Base-by-base conservation (phyloP, 2,797 vertebrate genomes). In the Cirrhinus molitorella region DNA sequence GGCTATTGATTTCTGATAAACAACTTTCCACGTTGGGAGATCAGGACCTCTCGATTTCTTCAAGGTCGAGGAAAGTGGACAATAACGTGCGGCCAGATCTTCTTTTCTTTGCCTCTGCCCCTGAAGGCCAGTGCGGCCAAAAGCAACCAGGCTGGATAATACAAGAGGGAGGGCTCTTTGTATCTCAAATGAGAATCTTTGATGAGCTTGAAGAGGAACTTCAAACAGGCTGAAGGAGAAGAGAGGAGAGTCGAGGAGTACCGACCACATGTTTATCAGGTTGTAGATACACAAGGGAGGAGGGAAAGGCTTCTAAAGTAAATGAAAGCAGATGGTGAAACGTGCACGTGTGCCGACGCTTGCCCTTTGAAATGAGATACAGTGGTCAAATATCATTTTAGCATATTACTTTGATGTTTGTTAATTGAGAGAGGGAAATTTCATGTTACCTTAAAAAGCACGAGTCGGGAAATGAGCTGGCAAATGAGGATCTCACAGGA, bases 1-100 rank as follows among this genome's bases (percentile, higher is more conserved):
- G 68, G 88, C 86, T 93, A 94, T 94, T 19, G 92, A 94, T 94
- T 94, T 91, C 92, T 91, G 91, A 94, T 92, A 87, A 91, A 87
- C 80, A 88, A 89, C 89, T 90, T 92, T 92, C 86, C 83, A 87
- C 89, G 91, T 89, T 88, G 86, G 87, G 88, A 83, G 77, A 71
- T 84, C 57, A 55, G 40, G 51, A 77, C 67, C 49, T 31, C 78
- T 76, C 25, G 57, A 71, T 81, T 78, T 76, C 37, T 37, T 28
- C 79, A 87, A 87, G 83, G 83, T 77, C 73, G 65, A 74, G 43
- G 53, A 49, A 67, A 75, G 59, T 4, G 23, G 53, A 79, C 81
- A 80, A 83, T 88, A 89, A 89, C 85, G 86, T 88, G 87, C 85
- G 67, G 83, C 87, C 86, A 59, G 72, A 82, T 87, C 89, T 75